phyloP scores from a whole-genome alignment of 2,113 vertebrate genomes.

The Heliornis fulica region DNA sequence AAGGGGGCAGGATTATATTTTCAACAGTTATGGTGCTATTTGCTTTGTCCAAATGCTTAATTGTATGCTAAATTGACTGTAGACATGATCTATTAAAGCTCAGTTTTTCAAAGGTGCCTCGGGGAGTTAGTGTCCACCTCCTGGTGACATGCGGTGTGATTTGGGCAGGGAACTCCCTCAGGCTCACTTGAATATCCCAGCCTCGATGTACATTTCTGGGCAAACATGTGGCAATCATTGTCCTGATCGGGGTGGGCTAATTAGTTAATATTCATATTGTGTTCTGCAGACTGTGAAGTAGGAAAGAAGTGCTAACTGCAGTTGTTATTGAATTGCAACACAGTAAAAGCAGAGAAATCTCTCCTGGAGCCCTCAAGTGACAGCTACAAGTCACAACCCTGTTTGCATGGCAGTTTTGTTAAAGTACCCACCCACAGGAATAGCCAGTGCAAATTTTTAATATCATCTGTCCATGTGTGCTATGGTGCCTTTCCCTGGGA shows the following conservation, averaged over 20 bases:
- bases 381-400: neutral
- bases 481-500: neutral
- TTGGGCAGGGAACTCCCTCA: neutral
- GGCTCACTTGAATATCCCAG: neutral
- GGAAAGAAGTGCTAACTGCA: neutral
- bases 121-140: neutral
- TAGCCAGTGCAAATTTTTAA: neutral
- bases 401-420: neutral
- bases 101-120: neutral
- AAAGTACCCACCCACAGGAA: neutral
- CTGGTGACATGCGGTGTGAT: fast-evolving
- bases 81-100: conserved; percentile 46
- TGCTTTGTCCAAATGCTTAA: conserved; percentile 53
- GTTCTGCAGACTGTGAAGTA: neutral
- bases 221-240: neutral
- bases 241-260: neutral
- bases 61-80: conserved; percentile 55
- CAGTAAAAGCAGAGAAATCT: neutral
- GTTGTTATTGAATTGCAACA: neutral
- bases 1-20: conserved; percentile 46
- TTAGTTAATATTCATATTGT: conserved; percentile 11
- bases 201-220: neutral
- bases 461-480: fast-evolving
- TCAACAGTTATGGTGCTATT: conserved; percentile 30
- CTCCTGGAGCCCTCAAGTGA: neutral